Evolutionary conservation across 1,140 invertebrate genomes (phyloP).

Genomic region (Hetaerina americana): DNA sequence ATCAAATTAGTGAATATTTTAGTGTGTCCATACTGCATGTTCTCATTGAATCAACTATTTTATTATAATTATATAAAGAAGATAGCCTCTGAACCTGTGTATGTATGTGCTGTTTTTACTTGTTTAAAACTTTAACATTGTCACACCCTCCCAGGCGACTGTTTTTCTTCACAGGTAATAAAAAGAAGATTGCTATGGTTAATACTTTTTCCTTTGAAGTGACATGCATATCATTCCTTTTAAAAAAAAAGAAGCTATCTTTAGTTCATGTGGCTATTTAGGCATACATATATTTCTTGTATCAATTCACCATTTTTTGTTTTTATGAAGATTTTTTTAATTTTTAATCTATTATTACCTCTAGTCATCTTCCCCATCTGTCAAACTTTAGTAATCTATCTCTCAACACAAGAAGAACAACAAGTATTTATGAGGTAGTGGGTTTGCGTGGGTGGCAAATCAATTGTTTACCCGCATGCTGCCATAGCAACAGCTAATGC

Average conservation of each 20-base stretch:
- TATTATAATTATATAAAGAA: background rate
- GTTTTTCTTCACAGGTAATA: background rate
- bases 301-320: background rate
- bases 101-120: background rate
- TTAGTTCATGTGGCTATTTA: background rate
- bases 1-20: background rate
- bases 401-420: background rate
- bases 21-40: background rate
- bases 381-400: background rate
- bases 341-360: background rate
- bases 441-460: background rate
- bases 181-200: background rate
- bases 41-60: background rate
- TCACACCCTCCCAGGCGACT: background rate
- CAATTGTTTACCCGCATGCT: background rate
- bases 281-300: background rate
- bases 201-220: background rate
- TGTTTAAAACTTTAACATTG: background rate
- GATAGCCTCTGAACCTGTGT: background rate
- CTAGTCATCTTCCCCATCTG: background rate
- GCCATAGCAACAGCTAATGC: background rate
- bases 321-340: background rate
- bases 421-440: background rate
- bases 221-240: background rate
- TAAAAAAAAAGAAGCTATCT: background rate